Conservation (phyloP, 2,113 vertebrate genomes). For the Cygnus buccinator region DNA sequence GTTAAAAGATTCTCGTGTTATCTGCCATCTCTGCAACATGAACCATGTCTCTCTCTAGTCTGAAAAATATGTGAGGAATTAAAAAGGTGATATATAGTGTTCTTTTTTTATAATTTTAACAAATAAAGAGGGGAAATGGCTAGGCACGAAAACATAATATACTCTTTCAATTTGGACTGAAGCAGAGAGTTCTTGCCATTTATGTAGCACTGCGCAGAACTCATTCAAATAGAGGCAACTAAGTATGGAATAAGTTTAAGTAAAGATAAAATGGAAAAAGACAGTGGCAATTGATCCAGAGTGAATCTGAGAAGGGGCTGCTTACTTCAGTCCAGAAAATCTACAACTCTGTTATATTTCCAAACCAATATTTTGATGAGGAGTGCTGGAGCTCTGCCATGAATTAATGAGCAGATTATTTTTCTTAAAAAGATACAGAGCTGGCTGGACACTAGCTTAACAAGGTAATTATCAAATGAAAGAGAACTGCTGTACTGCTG, state of each 20-base stretch:
- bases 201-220: neutral
- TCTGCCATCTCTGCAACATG: neutral
- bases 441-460: slow-evolving; percentile 61
- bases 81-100: neutral
- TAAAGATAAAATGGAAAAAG: neutral
- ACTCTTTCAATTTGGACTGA: neutral
- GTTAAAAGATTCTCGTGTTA: neutral
- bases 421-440: slow-evolving; percentile 58
- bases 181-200: neutral
- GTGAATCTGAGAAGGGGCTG: neutral
- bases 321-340: neutral
- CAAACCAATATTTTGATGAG: neutral
- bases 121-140: neutral
- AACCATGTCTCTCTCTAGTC: neutral
- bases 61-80: neutral
- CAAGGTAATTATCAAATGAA: slow-evolving; percentile 74
- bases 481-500: slow-evolving; percentile 45
- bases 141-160: neutral
- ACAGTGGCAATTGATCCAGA: neutral
- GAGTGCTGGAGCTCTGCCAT: neutral
- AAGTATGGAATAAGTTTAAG: neutral
- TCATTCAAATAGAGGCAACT: neutral
- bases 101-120: neutral
- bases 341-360: slow-evolving; percentile 5
- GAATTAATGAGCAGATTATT: slow-evolving; percentile 42